Evolutionary conservation across 2,888 invertebrate species (phyloP).

Genomic region (Lampropteryx suffumata): DNA sequence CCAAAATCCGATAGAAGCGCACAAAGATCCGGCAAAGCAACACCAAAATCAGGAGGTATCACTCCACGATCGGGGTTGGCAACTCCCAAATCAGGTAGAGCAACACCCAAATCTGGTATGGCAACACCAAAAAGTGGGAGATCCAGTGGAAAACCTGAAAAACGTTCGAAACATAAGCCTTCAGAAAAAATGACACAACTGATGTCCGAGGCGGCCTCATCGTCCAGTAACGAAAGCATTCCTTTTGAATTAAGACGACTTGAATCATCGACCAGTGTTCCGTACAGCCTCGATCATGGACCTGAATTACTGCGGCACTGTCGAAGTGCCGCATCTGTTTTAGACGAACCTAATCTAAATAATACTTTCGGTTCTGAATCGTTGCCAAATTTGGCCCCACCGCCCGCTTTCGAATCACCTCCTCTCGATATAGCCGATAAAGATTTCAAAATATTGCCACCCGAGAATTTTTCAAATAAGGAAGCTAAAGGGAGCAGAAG

Average conservation of each 20-base stretch:
- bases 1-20: slow-evolving; percentile 74
- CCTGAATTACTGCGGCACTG: slow-evolving; percentile 79
- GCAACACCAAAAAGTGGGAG: slow-evolving; percentile 84
- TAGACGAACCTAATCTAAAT: slow-evolving; percentile 80
- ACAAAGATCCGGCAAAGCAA: slow-evolving; percentile 69
- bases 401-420: slow-evolving; percentile 83
- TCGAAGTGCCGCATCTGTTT: slow-evolving; percentile 81
- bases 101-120: slow-evolving; percentile 71
- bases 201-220: slow-evolving; percentile 83
- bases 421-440: slow-evolving; percentile 76
- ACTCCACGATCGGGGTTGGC: slow-evolving; percentile 73
- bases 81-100: slow-evolving; percentile 73
- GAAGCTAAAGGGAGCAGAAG: slow-evolving; percentile 70
- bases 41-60: slow-evolving; percentile 70
- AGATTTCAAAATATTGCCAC: slow-evolving; percentile 78
- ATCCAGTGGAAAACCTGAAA: slow-evolving; percentile 76
- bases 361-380: slow-evolving; percentile 86
- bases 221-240: slow-evolving; percentile 83
- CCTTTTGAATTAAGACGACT: slow-evolving; percentile 75
- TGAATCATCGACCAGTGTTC: slow-evolving; percentile 85
- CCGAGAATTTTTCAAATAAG: slow-evolving; percentile 75
- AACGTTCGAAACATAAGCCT: slow-evolving; percentile 72
- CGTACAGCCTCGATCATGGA: slow-evolving; percentile 83
- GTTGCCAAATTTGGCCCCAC: slow-evolving; percentile 87
- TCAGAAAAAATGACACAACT: slow-evolving; percentile 80